Evolutionary conservation across 1,140 invertebrate species (phyloP).

Genomic region (Centruroides sculpturatus): DNA sequence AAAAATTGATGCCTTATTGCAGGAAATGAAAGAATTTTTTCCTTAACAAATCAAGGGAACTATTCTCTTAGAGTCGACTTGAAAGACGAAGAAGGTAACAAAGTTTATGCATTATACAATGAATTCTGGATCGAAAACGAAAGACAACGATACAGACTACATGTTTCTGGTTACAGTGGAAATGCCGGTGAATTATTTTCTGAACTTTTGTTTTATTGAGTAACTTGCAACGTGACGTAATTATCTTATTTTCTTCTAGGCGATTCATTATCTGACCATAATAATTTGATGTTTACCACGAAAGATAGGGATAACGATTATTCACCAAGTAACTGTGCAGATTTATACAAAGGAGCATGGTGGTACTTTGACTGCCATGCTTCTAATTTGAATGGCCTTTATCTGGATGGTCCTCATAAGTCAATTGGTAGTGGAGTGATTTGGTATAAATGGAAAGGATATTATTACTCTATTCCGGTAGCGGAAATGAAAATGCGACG

Average conservation of each 20-base stretch:
- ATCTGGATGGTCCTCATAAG: constrained; percentile 49
- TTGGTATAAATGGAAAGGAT: constrained; percentile 61
- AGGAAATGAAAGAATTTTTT: constrained; percentile 6
- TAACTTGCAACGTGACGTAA: too few species aligned
- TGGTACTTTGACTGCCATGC: constrained; percentile 66
- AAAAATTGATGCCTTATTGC: not conserved
- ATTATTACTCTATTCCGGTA: not conserved
- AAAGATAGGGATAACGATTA: constrained; percentile 53
- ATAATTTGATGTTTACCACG: constrained; percentile 53
- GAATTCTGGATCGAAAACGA: constrained; percentile 6
- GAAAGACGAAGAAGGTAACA: not conserved
- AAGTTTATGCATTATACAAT: not conserved
- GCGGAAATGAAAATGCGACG: constrained; percentile 7
- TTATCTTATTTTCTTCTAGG: too few species aligned
- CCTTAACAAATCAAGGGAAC: constrained; percentile 4
- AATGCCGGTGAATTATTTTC: not conserved
- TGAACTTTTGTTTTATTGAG: too few species aligned
- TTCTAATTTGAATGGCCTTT: constrained; percentile 80
- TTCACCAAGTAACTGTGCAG: constrained; percentile 47
- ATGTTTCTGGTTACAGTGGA: not conserved
- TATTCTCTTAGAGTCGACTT: constrained; percentile 3
- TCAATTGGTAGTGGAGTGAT: constrained; percentile 28
- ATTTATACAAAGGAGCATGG: constrained; percentile 34
- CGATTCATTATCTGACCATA: constrained; percentile 29
- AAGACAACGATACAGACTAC: not conserved